Base-by-base conservation (phyloP, 2,888 invertebrate genomes). In the Chloroclysta siterata region DNA sequence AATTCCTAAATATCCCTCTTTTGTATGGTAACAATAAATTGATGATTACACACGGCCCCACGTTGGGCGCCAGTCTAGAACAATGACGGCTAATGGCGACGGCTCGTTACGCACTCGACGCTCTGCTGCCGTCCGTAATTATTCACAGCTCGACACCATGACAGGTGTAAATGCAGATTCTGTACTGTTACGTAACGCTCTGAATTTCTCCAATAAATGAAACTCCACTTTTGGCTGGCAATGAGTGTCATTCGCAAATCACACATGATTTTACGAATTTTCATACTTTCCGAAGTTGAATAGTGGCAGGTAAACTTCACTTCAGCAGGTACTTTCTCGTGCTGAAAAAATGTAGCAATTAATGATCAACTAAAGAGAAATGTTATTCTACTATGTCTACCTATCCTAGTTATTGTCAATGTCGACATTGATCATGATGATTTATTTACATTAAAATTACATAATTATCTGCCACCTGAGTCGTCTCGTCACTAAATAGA, bases 21-120 rank as follows among this genome's bases (percentile, higher is more conserved):
- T 65, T 65, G 65, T 65, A 50, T 48, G 28, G 60, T 52, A 51
- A 52, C 68, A 68, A 71, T 66, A 56, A 63, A 57, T 57, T 62
- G 60, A 63, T 70, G 62, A 69, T 72, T 75, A 75, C 79, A 62
- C 48, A 57, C 55, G n/a, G 68, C 52, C 53, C 82, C 84, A 78
- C 77, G 84, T 76, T 79, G 87, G 85, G 87, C 83, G 84, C 84
- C 85, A 83, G 58, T 63, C 11, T 52, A 63, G 65, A 75, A 90
- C 89, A 90, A 89, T 87, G 76, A 65, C 72, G 62, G 71, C 87
- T 90, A 90, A 89, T 89, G 87, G 84, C 82, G 68, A 42, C 77
- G 82, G 75, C 80, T 85, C 81, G 83, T 87, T 84, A 84, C 75
- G 77, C 82, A 74, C 87, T 84, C 74, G 61, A 79, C 73, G 60